phyloP scores from a whole-genome alignment of 92 coral and sea anemone genomes.

The Zoanthus sociatus region DNA sequence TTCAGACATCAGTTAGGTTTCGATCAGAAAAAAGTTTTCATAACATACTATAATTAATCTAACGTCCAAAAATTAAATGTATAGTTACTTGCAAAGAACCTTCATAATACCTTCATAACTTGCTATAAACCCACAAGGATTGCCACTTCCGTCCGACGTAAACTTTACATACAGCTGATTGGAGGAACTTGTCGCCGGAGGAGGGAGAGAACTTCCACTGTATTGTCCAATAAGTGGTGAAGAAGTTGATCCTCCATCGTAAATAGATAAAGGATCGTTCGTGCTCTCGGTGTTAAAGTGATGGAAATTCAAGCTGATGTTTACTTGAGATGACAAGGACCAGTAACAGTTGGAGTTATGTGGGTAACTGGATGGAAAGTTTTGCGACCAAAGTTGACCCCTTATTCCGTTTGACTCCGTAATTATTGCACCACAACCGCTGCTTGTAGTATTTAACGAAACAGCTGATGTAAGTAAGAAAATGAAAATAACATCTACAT shows the following conservation, averaged over 20 bases:
- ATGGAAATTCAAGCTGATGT: background rate
- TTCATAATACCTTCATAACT: background rate
- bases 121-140: background rate
- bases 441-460: background rate
- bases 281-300: background rate
- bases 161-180: background rate
- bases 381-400: background rate
- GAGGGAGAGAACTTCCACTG: constrained; percentile 10
- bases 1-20: no score
- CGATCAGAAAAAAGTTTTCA: no score
- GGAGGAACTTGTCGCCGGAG: background rate
- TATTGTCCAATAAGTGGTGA: background rate
- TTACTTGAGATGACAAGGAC: background rate
- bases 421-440: background rate
- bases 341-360: background rate
- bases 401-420: background rate
- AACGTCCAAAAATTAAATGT: no score
- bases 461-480: background rate
- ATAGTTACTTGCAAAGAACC: no score
- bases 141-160: background rate
- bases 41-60: no score
- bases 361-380: background rate
- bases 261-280: background rate
- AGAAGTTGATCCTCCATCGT: background rate
- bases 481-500: no score